phyloP scores from a whole-genome alignment of 2,888 invertebrate species.

The Aphrophora alni region DNA sequence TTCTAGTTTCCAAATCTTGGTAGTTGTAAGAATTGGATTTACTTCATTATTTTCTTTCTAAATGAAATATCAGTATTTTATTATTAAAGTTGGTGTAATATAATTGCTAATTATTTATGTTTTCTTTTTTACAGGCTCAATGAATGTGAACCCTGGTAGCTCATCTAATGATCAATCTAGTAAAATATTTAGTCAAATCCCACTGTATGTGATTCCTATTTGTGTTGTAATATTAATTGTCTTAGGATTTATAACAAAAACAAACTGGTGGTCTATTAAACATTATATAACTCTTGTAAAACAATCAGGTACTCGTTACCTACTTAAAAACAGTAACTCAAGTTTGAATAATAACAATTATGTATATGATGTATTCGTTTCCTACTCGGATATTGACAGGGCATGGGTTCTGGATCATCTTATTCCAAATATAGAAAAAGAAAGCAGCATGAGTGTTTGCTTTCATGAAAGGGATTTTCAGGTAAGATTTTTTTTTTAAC shows the following conservation, averaged over 20 bases:
- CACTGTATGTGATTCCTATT: background rate
- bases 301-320: constrained; percentile 50
- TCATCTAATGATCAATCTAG: background rate
- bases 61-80: too few species aligned
- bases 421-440: constrained; percentile 66
- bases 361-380: constrained; percentile 71
- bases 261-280: constrained; percentile 61
- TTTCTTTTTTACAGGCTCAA: background rate
- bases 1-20: too few species aligned
- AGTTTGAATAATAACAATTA: background rate
- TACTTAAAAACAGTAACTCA: constrained; percentile 58
- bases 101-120: background rate
- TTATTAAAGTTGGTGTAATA: too few species aligned
- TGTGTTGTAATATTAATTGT: constrained; percentile 45
- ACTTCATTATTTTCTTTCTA: too few species aligned
- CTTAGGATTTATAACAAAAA: constrained; percentile 58
- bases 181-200: too few species aligned
- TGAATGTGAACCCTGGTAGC: background rate
- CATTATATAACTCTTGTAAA: constrained; percentile 54
- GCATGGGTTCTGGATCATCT: constrained; percentile 69
- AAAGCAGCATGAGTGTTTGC: constrained; percentile 66
- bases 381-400: constrained; percentile 70
- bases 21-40: too few species aligned
- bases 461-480: constrained; percentile 75
- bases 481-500: constrained; percentile 56